Conservation (phyloP, 2,888 invertebrate genomes). For the Caenorhabditis sinica region DNA sequence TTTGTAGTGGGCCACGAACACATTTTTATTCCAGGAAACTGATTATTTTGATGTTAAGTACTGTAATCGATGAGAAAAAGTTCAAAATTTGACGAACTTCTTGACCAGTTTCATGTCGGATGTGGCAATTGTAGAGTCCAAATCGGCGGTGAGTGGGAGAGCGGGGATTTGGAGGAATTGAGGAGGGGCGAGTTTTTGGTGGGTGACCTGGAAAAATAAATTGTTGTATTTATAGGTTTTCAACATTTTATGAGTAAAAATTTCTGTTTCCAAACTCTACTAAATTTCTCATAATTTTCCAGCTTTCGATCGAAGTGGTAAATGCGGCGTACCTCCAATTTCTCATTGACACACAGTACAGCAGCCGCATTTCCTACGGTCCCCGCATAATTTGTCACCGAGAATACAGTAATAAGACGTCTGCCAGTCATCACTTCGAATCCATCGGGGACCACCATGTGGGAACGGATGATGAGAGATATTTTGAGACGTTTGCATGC, state of each 20-base stretch:
- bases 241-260: background rate
- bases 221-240: background rate
- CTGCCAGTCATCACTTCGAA: constrained; percentile 79
- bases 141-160: background rate
- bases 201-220: constrained; percentile 10
- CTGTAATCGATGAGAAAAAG: background rate
- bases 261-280: background rate
- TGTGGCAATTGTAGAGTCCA: background rate
- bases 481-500: constrained; percentile 74
- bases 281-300: background rate
- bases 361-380: constrained; percentile 79
- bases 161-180: background rate
- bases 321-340: constrained; percentile 72
- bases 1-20: background rate
- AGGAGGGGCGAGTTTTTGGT: background rate
- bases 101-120: background rate
- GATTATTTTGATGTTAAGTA: background rate
- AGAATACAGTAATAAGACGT: constrained; percentile 79
- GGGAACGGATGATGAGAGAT: constrained; percentile 79
- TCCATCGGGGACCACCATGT: constrained; percentile 80
- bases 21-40: background rate
- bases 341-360: constrained; percentile 75
- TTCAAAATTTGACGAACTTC: background rate
- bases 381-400: constrained; percentile 77
- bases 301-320: background rate